These are phyloP conservation scores for Chaetophractus vellerosus DNA, from an alignment of 2,797 vertebrate genomes.

Conservation along the genomic window DNA sequence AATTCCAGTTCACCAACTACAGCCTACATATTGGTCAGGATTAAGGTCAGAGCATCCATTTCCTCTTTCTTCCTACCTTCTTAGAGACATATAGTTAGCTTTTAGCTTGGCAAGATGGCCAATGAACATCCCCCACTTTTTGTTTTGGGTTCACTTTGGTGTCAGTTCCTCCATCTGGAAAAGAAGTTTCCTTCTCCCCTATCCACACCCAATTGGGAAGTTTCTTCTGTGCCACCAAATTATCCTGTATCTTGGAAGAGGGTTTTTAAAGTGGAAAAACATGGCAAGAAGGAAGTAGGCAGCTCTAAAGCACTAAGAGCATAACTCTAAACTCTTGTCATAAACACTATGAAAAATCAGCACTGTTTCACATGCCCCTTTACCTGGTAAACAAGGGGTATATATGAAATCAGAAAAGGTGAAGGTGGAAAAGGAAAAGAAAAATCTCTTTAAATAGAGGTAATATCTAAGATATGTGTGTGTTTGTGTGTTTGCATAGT, in stretches of 20 bases:
- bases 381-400: not conserved
- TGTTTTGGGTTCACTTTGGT: not conserved
- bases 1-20: not conserved
- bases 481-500: not conserved
- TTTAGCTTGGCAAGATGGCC: not conserved
- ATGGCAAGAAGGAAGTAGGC: not conserved
- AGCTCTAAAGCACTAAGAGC: not conserved
- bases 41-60: not conserved
- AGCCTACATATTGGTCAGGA: not conserved
- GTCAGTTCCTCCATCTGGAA: not conserved
- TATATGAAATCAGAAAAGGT: not conserved
- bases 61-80: not conserved
- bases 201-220: not conserved
- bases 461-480: not conserved
- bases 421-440: not conserved
- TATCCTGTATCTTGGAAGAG: not conserved
- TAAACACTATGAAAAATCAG: conserved; percentile 15
- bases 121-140: not conserved
- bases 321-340: not conserved
- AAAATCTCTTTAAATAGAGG: not conserved
- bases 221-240: not conserved
- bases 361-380: not conserved
- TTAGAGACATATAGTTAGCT: not conserved
- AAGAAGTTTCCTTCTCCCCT: not conserved
- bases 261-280: not conserved